A percentile compares a stretch with the other conserved stretches of the same genome.
Conservation (phyloP, 2,888 invertebrate genomes). For the Philaethria dido region DNA sequence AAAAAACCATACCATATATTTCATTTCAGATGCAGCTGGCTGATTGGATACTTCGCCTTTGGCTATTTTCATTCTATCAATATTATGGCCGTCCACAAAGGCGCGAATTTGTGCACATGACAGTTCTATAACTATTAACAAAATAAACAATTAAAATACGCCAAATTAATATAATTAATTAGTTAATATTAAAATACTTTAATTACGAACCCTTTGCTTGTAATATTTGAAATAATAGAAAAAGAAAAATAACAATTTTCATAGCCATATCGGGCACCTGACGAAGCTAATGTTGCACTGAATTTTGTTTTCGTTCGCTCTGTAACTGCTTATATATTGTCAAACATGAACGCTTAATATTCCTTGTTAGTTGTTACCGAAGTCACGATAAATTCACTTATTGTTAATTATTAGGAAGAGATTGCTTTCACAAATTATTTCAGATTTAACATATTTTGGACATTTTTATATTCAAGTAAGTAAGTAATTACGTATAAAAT, state of each 20-base stretch:
- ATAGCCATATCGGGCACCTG: slow-evolving; percentile 52
- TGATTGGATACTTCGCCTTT: slow-evolving; percentile 51
- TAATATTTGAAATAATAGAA: slow-evolving; percentile 48
- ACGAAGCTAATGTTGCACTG: slow-evolving; percentile 39
- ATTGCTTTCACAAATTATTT: neutral
- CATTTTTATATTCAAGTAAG: no score
- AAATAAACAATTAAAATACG: neutral
- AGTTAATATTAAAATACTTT: neutral
- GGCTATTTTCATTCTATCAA: slow-evolving; percentile 49
- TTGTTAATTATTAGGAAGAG: neutral
- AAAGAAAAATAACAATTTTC: slow-evolving; percentile 55
- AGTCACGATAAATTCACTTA: neutral
- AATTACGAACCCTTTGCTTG: slow-evolving; percentile 55
- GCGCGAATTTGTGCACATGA: slow-evolving; percentile 52
- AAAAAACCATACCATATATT: slow-evolving; percentile 48
- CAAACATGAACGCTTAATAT: slow-evolving; percentile 7
- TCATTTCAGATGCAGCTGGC: slow-evolving; percentile 57
- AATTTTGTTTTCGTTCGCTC: slow-evolving; percentile 42
- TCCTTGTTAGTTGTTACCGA: slow-evolving; percentile 5
- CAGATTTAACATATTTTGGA: neutral
- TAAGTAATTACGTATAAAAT: no score
- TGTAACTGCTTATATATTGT: slow-evolving; percentile 39
- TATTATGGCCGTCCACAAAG: slow-evolving; percentile 57
- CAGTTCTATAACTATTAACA: slow-evolving; percentile 51
- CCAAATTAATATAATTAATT: neutral